A percentile compares a stretch with the other conserved stretches of the same genome.
Evolutionary conservation across 1,140 invertebrate genomes (phyloP).

Genomic region (Macrobrachium nipponense): DNA sequence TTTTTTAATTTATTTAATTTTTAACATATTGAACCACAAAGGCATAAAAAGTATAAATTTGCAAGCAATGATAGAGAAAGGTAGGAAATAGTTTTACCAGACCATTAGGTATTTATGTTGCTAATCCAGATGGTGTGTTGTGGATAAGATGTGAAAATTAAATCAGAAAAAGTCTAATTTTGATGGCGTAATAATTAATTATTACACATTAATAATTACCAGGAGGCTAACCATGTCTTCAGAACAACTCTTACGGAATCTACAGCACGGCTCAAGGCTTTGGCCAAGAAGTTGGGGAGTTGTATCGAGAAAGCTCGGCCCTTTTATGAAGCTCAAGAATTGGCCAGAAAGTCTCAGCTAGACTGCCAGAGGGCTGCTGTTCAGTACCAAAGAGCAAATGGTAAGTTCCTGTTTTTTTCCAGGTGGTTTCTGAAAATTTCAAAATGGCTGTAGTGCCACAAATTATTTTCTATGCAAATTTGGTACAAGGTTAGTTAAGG

Average conservation of each 20-base stretch:
- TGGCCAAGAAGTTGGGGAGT: conserved; percentile 85
- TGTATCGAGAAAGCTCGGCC: conserved; percentile 91
- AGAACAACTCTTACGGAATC: conserved; percentile 87
- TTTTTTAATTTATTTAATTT: too few species aligned
- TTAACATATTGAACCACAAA: too few species aligned
- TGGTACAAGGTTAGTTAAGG: too few species aligned
- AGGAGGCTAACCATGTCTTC: conserved; percentile 88
- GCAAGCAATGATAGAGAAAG: too few species aligned
- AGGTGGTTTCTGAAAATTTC: conserved; percentile 58
- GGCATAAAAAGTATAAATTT: too few species aligned
- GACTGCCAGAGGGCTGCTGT: conserved; percentile 91
- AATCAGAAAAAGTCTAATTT: too few species aligned
- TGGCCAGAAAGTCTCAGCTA: conserved; percentile 78
- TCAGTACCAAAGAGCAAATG: conserved; percentile 91
- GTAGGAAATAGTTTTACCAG: too few species aligned
- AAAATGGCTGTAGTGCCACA: too few species aligned
- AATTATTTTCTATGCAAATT: too few species aligned
- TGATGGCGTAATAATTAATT: conserved; percentile 12
- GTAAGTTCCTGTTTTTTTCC: conserved; percentile 70
- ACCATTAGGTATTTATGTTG: too few species aligned
- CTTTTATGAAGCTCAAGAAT: conserved; percentile 86
- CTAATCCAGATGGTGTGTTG: too few species aligned
- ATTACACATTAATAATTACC: conserved; percentile 64
- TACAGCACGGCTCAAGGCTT: conserved; percentile 82
- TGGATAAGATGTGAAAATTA: too few species aligned